Conservation (phyloP, 2,888 invertebrate species). For the Chesias legatella region DNA sequence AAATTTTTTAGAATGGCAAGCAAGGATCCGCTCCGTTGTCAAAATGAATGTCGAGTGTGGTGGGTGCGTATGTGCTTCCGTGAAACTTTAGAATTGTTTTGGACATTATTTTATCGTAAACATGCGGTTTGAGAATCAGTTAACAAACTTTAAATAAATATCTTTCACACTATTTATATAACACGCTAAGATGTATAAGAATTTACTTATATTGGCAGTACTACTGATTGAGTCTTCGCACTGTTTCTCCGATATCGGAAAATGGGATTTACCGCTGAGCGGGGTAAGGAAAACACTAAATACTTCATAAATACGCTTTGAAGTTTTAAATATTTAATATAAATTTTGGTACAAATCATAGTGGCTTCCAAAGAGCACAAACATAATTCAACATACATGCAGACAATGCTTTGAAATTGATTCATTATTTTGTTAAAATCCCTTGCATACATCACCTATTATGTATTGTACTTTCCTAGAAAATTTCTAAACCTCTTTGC, state of each 20-base stretch:
- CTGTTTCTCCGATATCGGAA: slow-evolving; percentile 83
- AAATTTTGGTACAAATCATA: no score
- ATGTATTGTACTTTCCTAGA: no score
- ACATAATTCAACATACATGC: no score
- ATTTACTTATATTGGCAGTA: slow-evolving; percentile 50
- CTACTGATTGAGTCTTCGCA: slow-evolving; percentile 50
- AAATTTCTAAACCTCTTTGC: no score
- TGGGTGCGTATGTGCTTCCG: slow-evolving; percentile 5
- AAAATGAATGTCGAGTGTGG: background rate
- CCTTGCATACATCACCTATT: no score
- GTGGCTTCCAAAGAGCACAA: no score
- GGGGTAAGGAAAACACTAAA: slow-evolving; percentile 56
- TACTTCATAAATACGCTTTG: background rate
- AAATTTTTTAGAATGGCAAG: no score
- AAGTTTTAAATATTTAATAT: slow-evolving; percentile 1
- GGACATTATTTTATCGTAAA: slow-evolving; percentile 4
- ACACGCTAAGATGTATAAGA: slow-evolving; percentile 49
- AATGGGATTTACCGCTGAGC: slow-evolving; percentile 83
- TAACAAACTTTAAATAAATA: slow-evolving; percentile 6
- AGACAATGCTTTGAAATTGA: no score
- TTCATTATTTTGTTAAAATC: no score
- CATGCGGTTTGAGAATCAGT: slow-evolving; percentile 10
- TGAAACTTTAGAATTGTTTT: slow-evolving; percentile 8
- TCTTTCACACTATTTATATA: background rate
- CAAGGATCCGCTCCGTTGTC: no score